These are phyloP conservation scores for Cyprinodon variegatus DNA, from an alignment of 2,113 vertebrate genomes.

Conservation along the genomic window DNA sequence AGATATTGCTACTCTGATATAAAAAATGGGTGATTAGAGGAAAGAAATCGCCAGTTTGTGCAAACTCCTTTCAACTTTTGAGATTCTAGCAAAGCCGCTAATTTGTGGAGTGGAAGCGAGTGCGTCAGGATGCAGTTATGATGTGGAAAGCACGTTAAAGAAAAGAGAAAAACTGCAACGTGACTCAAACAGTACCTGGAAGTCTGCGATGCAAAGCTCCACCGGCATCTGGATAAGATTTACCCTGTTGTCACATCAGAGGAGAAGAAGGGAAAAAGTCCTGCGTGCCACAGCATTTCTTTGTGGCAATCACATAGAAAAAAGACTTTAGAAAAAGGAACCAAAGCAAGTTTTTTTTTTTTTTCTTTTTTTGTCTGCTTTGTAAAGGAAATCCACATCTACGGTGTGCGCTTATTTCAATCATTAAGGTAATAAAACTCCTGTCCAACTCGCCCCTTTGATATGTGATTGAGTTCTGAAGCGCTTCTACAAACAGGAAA, in stretches of 20 bases:
- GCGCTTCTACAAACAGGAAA: slow-evolving; percentile 46
- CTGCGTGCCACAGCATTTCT: slow-evolving; percentile 39
- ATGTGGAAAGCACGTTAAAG: slow-evolving; percentile 35
- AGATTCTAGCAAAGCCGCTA: slow-evolving; percentile 23
- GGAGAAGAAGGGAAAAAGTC: slow-evolving; percentile 48
- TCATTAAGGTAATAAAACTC: slow-evolving; percentile 58
- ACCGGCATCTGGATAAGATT: slow-evolving; percentile 54
- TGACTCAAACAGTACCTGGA: slow-evolving; percentile 35
- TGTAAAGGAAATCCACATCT: slow-evolving; percentile 61
- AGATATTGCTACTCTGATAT: slow-evolving; percentile 71
- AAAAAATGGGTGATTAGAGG: slow-evolving; percentile 56
- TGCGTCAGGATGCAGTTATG: slow-evolving; percentile 36
- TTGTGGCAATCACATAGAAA: slow-evolving; percentile 43
- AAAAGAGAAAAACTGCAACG: slow-evolving; percentile 55
- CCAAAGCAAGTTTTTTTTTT: slow-evolving; percentile 29
- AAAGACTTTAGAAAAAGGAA: slow-evolving; percentile 45
- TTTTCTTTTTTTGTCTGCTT: slow-evolving; percentile 11
- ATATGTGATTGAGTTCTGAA: slow-evolving; percentile 69
- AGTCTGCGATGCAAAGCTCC: slow-evolving; percentile 41
- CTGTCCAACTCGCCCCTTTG: slow-evolving; percentile 56
- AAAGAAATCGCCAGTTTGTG: slow-evolving; percentile 39
- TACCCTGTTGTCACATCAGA: slow-evolving; percentile 82
- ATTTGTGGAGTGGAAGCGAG: slow-evolving; percentile 30
- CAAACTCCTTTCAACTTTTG: slow-evolving; percentile 25
- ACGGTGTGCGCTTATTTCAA: slow-evolving; percentile 56